A percentile compares a stretch with the other conserved stretches of the same genome.
phyloP scores from a whole-genome alignment of 2,113 vertebrate species.

The Bagarius yarrelli region DNA sequence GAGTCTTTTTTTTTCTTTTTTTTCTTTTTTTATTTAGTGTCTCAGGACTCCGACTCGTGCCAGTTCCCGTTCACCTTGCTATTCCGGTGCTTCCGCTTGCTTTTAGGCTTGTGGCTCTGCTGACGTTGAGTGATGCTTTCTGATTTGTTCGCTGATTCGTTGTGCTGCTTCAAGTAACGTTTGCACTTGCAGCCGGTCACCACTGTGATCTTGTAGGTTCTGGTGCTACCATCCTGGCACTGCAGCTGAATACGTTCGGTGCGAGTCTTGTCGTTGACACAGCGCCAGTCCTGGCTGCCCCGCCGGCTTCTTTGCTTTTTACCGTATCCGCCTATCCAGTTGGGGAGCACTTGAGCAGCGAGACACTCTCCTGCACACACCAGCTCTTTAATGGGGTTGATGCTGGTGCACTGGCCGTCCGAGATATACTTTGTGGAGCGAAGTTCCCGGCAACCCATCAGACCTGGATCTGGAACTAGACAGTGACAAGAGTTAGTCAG shows the following conservation, averaged over 20 bases:
- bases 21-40: not conserved
- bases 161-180: conserved; percentile 87
- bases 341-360: conserved; percentile 86
- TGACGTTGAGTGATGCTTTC: conserved; percentile 78
- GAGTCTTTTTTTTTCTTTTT: not conserved
- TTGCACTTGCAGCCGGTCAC: conserved; percentile 97
- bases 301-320: conserved; percentile 84
- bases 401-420: conserved; percentile 91
- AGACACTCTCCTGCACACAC: conserved; percentile 94
- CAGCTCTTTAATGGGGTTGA: conserved; percentile 90
- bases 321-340: conserved; percentile 88
- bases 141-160: conserved; percentile 85
- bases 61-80: conserved; percentile 82
- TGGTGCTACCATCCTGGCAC: conserved; percentile 87
- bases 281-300: conserved; percentile 88
- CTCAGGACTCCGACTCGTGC: conserved; percentile 69
- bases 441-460: conserved; percentile 88
- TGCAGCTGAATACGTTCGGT: conserved; percentile 87
- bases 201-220: conserved; percentile 94
- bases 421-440: conserved; percentile 96
- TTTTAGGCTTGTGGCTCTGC: conserved; percentile 81
- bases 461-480: conserved; percentile 75
- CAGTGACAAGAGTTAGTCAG: not conserved
- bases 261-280: conserved; percentile 92
- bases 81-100: conserved; percentile 82